These are phyloP conservation scores for Myotis vivesi DNA, from an alignment of 2,797 vertebrate species.

Conservation along the genomic window DNA sequence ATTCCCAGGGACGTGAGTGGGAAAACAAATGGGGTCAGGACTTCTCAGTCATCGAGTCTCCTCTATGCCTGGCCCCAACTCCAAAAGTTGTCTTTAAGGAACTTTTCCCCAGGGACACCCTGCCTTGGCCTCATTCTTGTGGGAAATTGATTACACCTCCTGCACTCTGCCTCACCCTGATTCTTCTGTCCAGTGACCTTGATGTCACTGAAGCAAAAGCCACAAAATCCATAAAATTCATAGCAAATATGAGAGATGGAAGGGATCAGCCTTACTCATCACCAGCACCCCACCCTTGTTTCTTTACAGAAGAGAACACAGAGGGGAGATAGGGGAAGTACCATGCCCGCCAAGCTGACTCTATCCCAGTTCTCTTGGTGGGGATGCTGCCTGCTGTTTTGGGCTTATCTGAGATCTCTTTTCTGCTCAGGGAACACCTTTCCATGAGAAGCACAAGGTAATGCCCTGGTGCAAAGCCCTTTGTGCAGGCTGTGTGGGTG, in stretches of 20 bases:
- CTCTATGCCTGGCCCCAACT: neutral
- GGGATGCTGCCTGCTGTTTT: neutral
- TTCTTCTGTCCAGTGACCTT: neutral
- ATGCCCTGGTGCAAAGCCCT: neutral
- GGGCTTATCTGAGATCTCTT: neutral
- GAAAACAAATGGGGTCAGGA: neutral
- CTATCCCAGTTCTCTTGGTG: neutral
- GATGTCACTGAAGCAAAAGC: constrained; percentile 22
- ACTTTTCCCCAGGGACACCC: neutral
- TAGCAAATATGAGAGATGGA: neutral
- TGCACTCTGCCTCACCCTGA: neutral
- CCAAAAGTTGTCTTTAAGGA: neutral
- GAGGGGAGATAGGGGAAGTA: neutral
- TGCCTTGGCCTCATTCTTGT: neutral
- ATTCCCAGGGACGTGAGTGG: constrained; percentile 46
- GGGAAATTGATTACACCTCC: neutral
- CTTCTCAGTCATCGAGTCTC: neutral
- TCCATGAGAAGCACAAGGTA: neutral
- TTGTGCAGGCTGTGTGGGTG: neutral
- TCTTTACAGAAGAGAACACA: neutral
- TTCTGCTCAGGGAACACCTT: neutral
- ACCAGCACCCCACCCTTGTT: neutral
- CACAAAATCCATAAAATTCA: neutral
- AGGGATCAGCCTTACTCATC: neutral
- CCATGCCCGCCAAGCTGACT: neutral